phyloP scores from a whole-genome alignment of 1,140 invertebrate genomes.

The Apis laboriosa region DNA sequence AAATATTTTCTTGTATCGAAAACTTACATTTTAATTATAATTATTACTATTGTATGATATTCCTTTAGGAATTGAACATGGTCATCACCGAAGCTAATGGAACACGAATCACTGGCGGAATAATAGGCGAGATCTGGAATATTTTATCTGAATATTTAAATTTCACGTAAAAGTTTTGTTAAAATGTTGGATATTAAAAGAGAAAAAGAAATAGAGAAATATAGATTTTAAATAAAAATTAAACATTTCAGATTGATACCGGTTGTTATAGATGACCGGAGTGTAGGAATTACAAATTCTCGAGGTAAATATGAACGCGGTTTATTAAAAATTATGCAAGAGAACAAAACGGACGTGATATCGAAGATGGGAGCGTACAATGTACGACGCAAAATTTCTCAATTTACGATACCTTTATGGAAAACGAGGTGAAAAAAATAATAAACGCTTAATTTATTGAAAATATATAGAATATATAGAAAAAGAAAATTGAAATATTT shows the following conservation, averaged over 20 bases:
- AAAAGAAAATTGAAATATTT: too few relatives aligned
- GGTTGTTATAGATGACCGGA: not conserved
- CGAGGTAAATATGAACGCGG: conserved; percentile 43
- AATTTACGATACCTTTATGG: conserved; percentile 43
- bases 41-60: not conserved
- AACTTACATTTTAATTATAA: not conserved
- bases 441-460: conserved; percentile 40
- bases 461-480: conserved; percentile 20
- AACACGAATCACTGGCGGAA: conserved; percentile 33
- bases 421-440: conserved; percentile 67
- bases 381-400: not conserved
- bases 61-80: conserved; percentile 24
- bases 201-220: conserved; percentile 20
- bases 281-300: conserved; percentile 6
- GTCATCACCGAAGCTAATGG: conserved; percentile 31
- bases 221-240: not conserved
- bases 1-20: too few relatives aligned
- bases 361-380: conserved; percentile 26
- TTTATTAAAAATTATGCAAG: conserved; percentile 52
- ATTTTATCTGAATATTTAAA: conserved; percentile 49
- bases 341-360: conserved; percentile 61
- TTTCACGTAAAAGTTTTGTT: conserved; percentile 53
- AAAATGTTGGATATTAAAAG: not conserved
- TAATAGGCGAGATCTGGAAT: conserved; percentile 52
- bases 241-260: conserved; percentile 53